Evolutionary conservation across 1,140 invertebrate genomes (phyloP).

Genomic region (Stegodyphus mimosarum): DNA sequence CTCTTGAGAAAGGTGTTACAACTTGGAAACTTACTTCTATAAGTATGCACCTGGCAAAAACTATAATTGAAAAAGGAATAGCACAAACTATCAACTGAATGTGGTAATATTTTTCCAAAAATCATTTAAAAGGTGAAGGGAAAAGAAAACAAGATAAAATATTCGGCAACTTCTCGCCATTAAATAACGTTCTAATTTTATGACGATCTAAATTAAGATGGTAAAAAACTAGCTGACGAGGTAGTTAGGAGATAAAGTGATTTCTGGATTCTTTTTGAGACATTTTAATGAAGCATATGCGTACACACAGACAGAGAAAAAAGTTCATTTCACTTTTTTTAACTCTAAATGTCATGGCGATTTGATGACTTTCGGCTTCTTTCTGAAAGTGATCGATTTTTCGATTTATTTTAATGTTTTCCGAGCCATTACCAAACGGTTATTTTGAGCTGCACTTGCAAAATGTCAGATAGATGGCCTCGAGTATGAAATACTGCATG

Average conservation of each 20-base stretch:
- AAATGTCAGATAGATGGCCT: constrained; percentile 28
- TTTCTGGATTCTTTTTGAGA: not conserved
- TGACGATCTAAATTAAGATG: not conserved
- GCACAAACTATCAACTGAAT: too few relatives aligned
- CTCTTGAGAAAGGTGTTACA: too few relatives aligned
- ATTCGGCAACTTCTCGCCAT: not conserved
- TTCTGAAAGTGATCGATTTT: constrained; percentile 34
- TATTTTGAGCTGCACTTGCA: constrained; percentile 47
- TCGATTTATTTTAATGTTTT: constrained; percentile 59
- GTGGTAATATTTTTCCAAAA: too few relatives aligned
- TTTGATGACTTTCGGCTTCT: constrained; percentile 39
- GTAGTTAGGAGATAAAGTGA: constrained; percentile 2
- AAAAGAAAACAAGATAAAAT: too few relatives aligned
- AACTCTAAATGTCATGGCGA: constrained; percentile 26
- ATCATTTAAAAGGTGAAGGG: too few relatives aligned
- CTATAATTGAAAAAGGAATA: too few relatives aligned
- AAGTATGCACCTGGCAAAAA: too few relatives aligned
- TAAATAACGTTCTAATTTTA: not conserved
- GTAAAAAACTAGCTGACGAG: not conserved
- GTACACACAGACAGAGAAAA: not conserved
- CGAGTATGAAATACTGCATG: too few relatives aligned
- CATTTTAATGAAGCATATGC: not conserved
- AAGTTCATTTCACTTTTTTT: not conserved
- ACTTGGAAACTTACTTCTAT: too few relatives aligned
- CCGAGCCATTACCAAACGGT: constrained; percentile 45